Evolutionary conservation across 2,888 invertebrate genomes (phyloP).

Genomic region (Epinotia bilunana): DNA sequence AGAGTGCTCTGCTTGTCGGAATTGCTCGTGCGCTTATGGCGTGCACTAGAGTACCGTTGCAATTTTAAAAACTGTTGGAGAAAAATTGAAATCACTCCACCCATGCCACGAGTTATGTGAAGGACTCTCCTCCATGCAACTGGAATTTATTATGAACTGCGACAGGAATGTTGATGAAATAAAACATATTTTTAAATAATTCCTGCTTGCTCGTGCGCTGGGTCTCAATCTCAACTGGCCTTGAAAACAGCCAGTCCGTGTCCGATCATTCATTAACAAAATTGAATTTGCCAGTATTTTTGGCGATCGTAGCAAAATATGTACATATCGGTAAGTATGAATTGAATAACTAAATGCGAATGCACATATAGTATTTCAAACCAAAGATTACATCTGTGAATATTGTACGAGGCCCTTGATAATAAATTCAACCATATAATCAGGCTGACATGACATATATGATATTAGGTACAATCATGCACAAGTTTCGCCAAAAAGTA

Average conservation of each 20-base stretch:
- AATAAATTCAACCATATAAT: too few relatives aligned
- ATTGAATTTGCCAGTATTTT: neutral
- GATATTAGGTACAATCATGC: too few relatives aligned
- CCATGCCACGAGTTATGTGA: neutral
- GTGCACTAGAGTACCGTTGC: neutral
- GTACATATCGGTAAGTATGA: too few relatives aligned
- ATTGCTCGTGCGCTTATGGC: constrained; percentile 3
- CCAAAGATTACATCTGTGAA: too few relatives aligned
- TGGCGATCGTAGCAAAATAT: neutral
- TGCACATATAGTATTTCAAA: too few relatives aligned
- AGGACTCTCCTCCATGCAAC: neutral
- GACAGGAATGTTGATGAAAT: neutral
- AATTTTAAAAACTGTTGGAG: neutral
- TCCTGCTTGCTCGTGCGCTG: neutral
- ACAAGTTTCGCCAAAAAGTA: too few relatives aligned
- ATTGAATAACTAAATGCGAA: too few relatives aligned
- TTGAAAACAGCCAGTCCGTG: neutral
- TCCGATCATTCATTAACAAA: neutral
- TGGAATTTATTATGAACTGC: neutral
- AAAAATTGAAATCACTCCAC: neutral
- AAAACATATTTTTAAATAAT: neutral
- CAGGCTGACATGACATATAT: too few relatives aligned
- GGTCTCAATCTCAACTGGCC: neutral
- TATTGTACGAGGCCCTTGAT: too few relatives aligned
- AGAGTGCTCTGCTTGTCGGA: neutral